A percentile compares a stretch with the other conserved stretches of the same genome.
phyloP scores from a whole-genome alignment of 64 coral and sea anemone genomes.

The Platygyra sinensis region DNA sequence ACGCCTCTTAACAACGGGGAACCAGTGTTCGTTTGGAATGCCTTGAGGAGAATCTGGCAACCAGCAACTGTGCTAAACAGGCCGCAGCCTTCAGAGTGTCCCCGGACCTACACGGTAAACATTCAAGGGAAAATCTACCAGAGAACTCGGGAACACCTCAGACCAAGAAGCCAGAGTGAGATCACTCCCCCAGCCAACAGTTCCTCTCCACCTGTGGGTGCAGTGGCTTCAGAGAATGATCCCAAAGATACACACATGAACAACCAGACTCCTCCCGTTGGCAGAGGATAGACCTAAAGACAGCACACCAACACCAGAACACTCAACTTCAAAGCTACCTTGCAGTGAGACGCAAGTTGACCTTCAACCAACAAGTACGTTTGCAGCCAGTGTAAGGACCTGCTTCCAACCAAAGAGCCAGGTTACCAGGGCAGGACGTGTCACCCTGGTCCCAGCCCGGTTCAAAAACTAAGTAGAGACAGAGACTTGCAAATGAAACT shows the following conservation, averaged over 20 bases:
- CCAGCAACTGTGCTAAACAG: conserved; percentile 41
- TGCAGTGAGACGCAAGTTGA: too few relatives aligned
- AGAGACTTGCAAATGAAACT: too few relatives aligned
- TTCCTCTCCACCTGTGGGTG: neutral
- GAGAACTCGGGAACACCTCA: conserved; percentile 61
- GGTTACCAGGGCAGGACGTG: too few relatives aligned
- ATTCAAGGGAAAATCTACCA: conserved; percentile 45
- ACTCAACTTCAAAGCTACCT: too few relatives aligned
- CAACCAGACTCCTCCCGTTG: too few relatives aligned
- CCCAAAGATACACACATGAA: neutral
- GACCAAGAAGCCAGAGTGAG: conserved; percentile 20
- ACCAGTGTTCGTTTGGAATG: conserved; percentile 27
- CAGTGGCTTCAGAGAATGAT: neutral
- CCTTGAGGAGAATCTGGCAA: conserved; percentile 50
- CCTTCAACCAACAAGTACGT: too few relatives aligned
- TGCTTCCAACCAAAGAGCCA: too few relatives aligned
- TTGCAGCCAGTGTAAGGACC: too few relatives aligned
- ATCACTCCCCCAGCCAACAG: neutral
- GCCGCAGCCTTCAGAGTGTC: conserved; percentile 32
- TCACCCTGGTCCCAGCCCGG: too few relatives aligned
- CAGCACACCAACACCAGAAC: too few relatives aligned
- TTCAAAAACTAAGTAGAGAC: too few relatives aligned
- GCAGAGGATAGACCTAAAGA: too few relatives aligned
- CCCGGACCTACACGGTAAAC: conserved; percentile 53
- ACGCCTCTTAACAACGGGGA: conserved; percentile 9